Evolutionary conservation across 2,797 vertebrate genomes (phyloP).

Genomic region (Neoniphon sammara): DNA sequence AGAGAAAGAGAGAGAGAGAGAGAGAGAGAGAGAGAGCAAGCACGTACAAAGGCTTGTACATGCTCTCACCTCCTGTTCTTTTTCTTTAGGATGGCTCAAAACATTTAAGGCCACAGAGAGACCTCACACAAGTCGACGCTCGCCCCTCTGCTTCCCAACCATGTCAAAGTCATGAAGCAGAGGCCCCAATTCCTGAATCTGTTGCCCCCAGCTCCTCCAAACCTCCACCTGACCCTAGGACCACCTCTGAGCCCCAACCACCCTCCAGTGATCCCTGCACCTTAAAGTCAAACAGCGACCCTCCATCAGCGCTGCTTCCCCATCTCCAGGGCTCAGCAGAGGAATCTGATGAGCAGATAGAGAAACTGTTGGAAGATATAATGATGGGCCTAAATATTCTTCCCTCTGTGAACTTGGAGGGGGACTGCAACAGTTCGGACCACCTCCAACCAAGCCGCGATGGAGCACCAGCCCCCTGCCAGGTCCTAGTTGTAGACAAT

Average conservation of each 20-base stretch:
- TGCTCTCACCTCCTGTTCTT: background rate
- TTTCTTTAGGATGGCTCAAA: constrained; percentile 34
- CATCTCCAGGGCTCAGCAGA: constrained; percentile 45
- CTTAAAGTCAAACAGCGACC: background rate
- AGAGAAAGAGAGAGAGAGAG: no score
- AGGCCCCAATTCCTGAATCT: background rate
- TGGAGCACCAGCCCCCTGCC: background rate
- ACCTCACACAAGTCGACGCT: background rate
- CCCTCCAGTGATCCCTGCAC: constrained; percentile 9
- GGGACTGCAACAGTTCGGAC: constrained; percentile 19
- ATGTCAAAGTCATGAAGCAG: constrained; percentile 8
- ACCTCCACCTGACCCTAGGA: background rate
- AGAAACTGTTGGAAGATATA: constrained; percentile 79
- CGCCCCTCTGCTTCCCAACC: background rate
- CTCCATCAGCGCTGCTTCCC: background rate
- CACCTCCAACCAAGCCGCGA: constrained; percentile 1
- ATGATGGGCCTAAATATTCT: constrained; percentile 81
- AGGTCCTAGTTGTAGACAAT: constrained; percentile 5
- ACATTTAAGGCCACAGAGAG: constrained; percentile 4
- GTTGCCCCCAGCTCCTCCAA: background rate
- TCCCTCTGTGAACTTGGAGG: constrained; percentile 54
- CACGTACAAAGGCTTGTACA: no score
- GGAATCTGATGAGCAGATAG: constrained; percentile 76
- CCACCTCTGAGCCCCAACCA: constrained; percentile 5
- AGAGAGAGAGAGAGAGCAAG: no score